Percentiles rank a stretch among this genome's conserved stretches.
phyloP scores from a whole-genome alignment of 2,797 vertebrate genomes.

The Kryptopterus vitreolus region DNA sequence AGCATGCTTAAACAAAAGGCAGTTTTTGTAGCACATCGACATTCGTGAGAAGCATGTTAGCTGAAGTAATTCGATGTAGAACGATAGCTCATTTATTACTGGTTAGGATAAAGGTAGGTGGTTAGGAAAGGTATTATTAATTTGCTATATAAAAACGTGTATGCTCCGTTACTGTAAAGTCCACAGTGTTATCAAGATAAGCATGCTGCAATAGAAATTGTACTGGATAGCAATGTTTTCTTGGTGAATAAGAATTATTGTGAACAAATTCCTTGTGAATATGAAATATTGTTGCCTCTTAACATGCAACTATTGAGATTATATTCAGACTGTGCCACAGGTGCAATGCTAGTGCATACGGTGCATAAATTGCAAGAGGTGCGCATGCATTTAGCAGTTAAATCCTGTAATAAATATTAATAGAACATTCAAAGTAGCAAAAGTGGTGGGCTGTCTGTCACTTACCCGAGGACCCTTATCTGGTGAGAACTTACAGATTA shows the following conservation, averaged over 20 bases:
- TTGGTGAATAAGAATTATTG: neutral
- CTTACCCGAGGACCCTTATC: neutral
- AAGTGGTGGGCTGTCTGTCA: neutral
- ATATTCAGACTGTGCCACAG: slow-evolving; percentile 3
- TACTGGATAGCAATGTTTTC: neutral
- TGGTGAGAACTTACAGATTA: neutral
- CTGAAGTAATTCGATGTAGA: neutral
- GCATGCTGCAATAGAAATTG: neutral
- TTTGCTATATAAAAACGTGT: too few species aligned
- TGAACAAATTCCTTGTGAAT: neutral
- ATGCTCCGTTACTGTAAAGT: neutral
- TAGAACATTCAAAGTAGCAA: neutral
- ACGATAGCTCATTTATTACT: neutral
- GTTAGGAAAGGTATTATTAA: too few species aligned
- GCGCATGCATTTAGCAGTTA: slow-evolving; percentile 1
- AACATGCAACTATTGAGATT: neutral
- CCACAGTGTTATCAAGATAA: neutral
- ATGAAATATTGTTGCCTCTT: neutral
- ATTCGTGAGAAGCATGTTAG: neutral
- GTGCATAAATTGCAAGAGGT: neutral
- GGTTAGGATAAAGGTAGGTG: neutral
- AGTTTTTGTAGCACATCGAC: neutral
- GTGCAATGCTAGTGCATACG: slow-evolving; percentile 4
- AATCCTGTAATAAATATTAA: slow-evolving; percentile 20
- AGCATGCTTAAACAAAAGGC: neutral